Percentiles rank a stretch among this genome's conserved stretches.
Evolutionary conservation across 2,888 invertebrate species (phyloP).

Genomic region (Scaptomyza flava): DNA sequence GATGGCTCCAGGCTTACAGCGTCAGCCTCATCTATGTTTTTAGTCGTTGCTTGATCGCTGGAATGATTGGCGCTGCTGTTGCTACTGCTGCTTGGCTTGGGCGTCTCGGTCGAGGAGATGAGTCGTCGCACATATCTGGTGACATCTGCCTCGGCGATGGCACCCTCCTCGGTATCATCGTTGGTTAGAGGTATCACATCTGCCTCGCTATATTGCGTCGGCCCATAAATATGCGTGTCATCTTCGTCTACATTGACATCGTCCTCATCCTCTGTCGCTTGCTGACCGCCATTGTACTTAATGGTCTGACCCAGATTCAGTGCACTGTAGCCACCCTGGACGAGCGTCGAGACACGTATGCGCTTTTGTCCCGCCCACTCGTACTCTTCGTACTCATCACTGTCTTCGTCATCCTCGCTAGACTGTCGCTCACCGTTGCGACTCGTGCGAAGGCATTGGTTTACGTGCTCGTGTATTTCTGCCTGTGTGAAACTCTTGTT

Average conservation of each 20-base stretch:
- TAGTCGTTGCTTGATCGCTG: slow-evolving; percentile 39
- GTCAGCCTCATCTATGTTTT: slow-evolving; percentile 12
- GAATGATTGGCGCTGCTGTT: slow-evolving; percentile 36
- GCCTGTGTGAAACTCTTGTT: slow-evolving; percentile 89
- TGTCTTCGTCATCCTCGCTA: slow-evolving; percentile 89
- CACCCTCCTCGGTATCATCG: slow-evolving; percentile 84
- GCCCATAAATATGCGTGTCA: slow-evolving; percentile 92
- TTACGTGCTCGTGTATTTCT: slow-evolving; percentile 90
- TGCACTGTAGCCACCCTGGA: slow-evolving; percentile 88
- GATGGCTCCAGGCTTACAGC: slow-evolving; percentile 25
- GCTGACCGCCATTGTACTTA: slow-evolving; percentile 63
- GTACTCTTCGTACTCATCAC: slow-evolving; percentile 91
- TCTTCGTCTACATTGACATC: slow-evolving; percentile 94
- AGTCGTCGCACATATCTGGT: slow-evolving; percentile 82
- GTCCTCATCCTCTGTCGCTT: slow-evolving; percentile 87
- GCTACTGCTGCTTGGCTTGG: slow-evolving; percentile 30
- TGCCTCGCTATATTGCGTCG: slow-evolving; percentile 92
- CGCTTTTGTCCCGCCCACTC: slow-evolving; percentile 96
- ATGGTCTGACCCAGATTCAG: slow-evolving; percentile 83
- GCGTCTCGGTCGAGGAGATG: slow-evolving; percentile 68
- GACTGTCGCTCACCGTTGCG: slow-evolving; percentile 61
- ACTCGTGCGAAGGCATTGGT: slow-evolving; percentile 86
- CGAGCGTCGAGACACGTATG: slow-evolving; percentile 89
- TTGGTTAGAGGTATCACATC: slow-evolving; percentile 87
- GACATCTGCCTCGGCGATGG: slow-evolving; percentile 69